Evolutionary conservation across 2,797 vertebrate genomes (phyloP).

Genomic region (Sebastes flavidus): DNA sequence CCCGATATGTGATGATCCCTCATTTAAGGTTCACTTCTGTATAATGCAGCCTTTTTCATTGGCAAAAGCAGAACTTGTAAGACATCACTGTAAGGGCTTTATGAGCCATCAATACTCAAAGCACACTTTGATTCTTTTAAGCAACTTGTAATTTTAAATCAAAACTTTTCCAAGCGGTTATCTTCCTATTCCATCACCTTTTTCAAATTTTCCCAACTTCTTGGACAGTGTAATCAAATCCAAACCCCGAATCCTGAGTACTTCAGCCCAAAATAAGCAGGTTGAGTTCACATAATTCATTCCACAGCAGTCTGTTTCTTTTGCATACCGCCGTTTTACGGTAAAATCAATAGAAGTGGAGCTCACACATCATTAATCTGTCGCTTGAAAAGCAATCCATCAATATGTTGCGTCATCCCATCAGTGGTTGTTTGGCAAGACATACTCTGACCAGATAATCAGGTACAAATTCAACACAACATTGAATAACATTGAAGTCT

Average conservation of each 20-base stretch:
- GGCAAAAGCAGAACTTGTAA: background rate
- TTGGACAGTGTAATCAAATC: slow-evolving; percentile 14
- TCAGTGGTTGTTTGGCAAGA: background rate
- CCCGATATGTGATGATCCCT: slow-evolving; percentile 17
- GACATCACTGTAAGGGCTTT: background rate
- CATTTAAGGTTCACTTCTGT: slow-evolving; percentile 5
- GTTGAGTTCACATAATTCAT: background rate
- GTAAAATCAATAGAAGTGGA: background rate
- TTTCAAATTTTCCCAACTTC: background rate
- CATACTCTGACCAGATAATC: background rate
- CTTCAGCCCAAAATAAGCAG: slow-evolving; percentile 18
- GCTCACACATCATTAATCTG: background rate
- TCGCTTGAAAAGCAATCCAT: background rate
- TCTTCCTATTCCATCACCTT: slow-evolving; percentile 16
- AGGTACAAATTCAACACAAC: background rate
- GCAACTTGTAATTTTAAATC: background rate
- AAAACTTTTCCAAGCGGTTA: background rate
- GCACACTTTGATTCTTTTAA: background rate
- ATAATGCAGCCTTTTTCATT: background rate
- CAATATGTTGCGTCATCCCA: background rate
- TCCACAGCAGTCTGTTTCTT: slow-evolving; percentile 13
- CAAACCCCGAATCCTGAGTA: background rate
- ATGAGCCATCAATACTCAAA: background rate
- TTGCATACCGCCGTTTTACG: background rate
- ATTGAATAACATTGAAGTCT: background rate